Conservation (phyloP, 2,113 vertebrate genomes). For the Scomber scombrus region DNA sequence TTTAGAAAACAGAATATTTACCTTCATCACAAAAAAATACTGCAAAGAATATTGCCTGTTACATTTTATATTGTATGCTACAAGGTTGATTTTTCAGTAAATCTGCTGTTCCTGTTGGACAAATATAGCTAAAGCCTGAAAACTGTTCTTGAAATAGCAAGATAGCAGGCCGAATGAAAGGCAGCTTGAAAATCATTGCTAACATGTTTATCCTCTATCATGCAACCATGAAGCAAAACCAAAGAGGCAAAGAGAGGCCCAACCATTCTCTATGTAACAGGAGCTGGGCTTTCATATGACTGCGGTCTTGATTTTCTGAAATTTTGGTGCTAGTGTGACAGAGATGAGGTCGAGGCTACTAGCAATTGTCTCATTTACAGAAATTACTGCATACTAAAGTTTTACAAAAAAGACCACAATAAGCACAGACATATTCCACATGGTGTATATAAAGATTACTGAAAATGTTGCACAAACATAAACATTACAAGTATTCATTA, state of each 20-base stretch:
- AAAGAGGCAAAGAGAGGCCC: background rate
- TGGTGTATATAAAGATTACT: background rate
- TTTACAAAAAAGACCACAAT: background rate
- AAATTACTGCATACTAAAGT: too few species aligned
- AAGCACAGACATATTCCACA: background rate
- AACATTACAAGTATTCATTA: background rate
- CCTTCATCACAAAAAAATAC: background rate
- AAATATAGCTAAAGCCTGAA: background rate
- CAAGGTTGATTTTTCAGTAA: background rate
- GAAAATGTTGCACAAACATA: background rate
- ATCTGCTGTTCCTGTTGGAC: background rate
- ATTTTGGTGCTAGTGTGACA: background rate
- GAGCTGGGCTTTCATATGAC: slow-evolving; percentile 16
- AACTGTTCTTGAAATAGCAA: background rate
- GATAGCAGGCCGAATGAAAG: slow-evolving; percentile 29
- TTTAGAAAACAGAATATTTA: background rate
- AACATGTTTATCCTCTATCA: slow-evolving; percentile 26
- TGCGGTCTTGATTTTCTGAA: background rate
- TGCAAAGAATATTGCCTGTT: background rate
- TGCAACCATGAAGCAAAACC: slow-evolving; percentile 34
- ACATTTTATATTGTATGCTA: background rate
- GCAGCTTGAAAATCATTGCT: slow-evolving; percentile 37
- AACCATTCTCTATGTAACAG: background rate
- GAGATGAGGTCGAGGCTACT: background rate
- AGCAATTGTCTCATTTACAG: background rate